Evolutionary conservation across 2,888 invertebrate genomes (phyloP), one percentile per base, ranked within the genome.

Genomic region (Agrotis puta): DNA sequence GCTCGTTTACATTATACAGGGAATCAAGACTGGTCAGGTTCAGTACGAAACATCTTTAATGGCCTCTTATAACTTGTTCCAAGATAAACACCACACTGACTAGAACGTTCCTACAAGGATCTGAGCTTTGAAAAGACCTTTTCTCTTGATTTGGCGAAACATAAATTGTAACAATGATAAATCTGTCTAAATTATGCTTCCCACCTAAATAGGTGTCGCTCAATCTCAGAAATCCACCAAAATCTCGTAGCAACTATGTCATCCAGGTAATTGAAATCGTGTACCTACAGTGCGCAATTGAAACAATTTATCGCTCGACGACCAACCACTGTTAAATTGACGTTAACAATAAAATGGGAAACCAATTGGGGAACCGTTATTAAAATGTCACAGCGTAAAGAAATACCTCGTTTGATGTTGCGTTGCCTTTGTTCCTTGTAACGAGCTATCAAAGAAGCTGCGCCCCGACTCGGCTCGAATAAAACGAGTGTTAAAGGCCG

Each of bases 361-460:
- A 89, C 88, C 89, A 89, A 89, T 91, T 89, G 86, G 77, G 84
- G 82, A 84, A 86, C 89, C 88, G 88, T 90, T 91, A 91, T 89
- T 90, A 90, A 90, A 85, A 91, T 91, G 92, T 91, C 92, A 89
- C 88, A 87, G 90, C 87, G 84, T 88, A 92, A 91, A 92, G 90
- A 90, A 93, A 91, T 88, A 86, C 83, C 84, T 87, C 90, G 90
- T 93, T 93, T 94, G 93, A 93, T 92, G 92, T 93, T 81, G 87
- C 86, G 86, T 85, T 84, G 87, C 88, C 92, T 93, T 94, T 94
- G 92, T 93, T 92, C 90, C 88, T 87, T 87, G 82, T 94, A 93
- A 94, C 93, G 93, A 93, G 92, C 89, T 87, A 88, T 85, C 84
- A 88, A 90, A 90, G 88, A 89, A 85, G 86, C 81, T 81, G 86